These are phyloP conservation scores for Drosophila tropicalis DNA, from an alignment of 1,140 invertebrate species.

Conservation along the genomic window DNA sequence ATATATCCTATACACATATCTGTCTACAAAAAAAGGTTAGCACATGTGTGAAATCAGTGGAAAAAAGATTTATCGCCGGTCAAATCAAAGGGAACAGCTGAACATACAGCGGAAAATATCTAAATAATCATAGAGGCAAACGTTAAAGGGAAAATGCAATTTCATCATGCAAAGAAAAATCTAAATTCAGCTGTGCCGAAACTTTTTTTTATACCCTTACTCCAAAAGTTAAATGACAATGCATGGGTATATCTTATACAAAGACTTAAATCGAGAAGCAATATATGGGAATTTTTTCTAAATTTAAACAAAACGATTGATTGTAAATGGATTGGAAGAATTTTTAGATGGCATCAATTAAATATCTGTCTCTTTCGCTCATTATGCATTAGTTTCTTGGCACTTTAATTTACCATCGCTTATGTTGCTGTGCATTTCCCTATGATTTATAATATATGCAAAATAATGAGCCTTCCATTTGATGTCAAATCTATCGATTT, in stretches of 20 bases:
- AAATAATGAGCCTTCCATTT: constrained; percentile 67
- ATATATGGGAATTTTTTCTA: too few relatives aligned
- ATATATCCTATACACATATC: neutral
- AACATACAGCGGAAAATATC: constrained; percentile 32
- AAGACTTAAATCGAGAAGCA: too few relatives aligned
- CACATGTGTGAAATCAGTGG: constrained; percentile 65
- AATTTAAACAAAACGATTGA: too few relatives aligned
- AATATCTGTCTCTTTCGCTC: neutral
- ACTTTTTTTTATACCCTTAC: neutral
- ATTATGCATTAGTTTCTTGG: constrained; percentile 4
- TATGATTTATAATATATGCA: constrained; percentile 57
- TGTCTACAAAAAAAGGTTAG: constrained; percentile 27
- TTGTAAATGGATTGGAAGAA: too few relatives aligned
- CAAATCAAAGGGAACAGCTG: constrained; percentile 52
- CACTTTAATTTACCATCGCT: constrained; percentile 21
- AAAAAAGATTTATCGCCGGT: constrained; percentile 58
- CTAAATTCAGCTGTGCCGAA: constrained; percentile 7
- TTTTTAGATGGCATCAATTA: too few relatives aligned
- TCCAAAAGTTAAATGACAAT: neutral
- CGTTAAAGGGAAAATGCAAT: neutral
- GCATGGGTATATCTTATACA: neutral
- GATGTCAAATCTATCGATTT: constrained; percentile 73
- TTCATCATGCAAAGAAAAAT: constrained; percentile 7
- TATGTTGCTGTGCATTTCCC: constrained; percentile 36
- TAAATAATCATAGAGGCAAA: constrained; percentile 39